Evolutionary conservation across 2,113 vertebrate species (phyloP), one percentile per base, ranked within the genome.

Genomic region (Geococcyx californianus): DNA sequence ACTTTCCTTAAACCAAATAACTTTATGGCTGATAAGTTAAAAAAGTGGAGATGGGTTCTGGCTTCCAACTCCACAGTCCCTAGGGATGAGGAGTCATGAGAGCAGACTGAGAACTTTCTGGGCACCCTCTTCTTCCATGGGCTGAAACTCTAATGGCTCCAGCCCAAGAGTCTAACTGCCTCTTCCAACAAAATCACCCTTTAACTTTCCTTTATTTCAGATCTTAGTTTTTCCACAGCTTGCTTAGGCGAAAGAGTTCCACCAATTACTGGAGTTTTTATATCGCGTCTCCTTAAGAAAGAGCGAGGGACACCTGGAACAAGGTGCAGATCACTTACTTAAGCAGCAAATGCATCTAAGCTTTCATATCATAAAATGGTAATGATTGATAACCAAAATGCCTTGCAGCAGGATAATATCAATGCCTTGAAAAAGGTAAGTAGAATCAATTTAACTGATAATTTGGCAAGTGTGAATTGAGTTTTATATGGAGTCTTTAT

Each of bases 361-460:
- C 42, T 94, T 90, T 96, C 85, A 64, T 76, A 93, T 52, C 64
- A 91, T 95, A 95, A 96, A 97, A 95, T 95, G 90, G 91, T 88
- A 95, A 91, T 6, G 85, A 95, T 93, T 6, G 85, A 95, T 93
- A 97, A 93, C 33, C 72, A 95, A 93, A 97, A 97, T 85, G 84
- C 83, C 96, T 78, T 62, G 38, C 94, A 93, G 94, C 77, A 93
- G 45, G 70, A 40, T 93, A 97, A 91, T 96, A 97, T 90, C 91
- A 93, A 60, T 94, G 76, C 80, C 75, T 97, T 88, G 78, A 54
- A 95, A 97, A 97, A 95, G 62, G 94, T 78, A 94, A 87, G 95
- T 84, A 84, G 73, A 93, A 94, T 92, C 87, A 95, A 85, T 95
- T 94, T 91, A 96, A 92, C 95, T 95, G 85, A 93, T 90, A 78